These are phyloP conservation scores for Dendrolimus houi DNA, from an alignment of 2,888 invertebrate genomes.

Conservation along the genomic window DNA sequence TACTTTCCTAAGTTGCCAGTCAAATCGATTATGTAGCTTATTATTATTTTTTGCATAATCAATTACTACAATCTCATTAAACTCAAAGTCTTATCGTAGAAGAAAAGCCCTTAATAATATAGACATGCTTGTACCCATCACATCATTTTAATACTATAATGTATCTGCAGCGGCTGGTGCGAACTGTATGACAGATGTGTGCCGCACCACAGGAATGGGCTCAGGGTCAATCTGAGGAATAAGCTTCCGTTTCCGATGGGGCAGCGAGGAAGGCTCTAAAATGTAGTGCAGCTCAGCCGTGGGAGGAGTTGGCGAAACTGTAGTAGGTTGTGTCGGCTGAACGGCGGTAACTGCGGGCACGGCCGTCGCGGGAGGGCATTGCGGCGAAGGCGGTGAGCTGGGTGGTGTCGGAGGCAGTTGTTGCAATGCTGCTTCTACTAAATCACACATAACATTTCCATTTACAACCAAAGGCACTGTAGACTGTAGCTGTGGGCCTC, in stretches of 20 bases:
- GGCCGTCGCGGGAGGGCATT: constrained; percentile 39
- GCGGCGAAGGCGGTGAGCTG: constrained; percentile 69
- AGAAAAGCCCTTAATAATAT: not conserved
- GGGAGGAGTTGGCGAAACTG: constrained; percentile 58
- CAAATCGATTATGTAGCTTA: constrained; percentile 4
- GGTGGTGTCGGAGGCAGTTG: constrained; percentile 76
- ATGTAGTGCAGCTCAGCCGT: constrained; percentile 46
- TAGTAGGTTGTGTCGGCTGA: constrained; percentile 57
- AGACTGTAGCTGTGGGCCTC: constrained; percentile 42
- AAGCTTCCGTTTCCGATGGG: constrained; percentile 87
- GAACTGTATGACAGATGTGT: constrained; percentile 89
- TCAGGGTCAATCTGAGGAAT: constrained; percentile 79
- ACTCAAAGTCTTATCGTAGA: not conserved
- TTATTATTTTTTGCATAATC: not conserved
- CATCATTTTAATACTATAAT: constrained; percentile 24
- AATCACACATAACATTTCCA: constrained; percentile 61
- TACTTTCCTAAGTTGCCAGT: constrained; percentile 1
- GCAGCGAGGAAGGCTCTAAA: constrained; percentile 75
- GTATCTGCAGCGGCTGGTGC: constrained; percentile 79
- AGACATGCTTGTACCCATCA: not conserved
- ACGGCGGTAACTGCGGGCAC: constrained; percentile 43
- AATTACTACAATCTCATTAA: not conserved
- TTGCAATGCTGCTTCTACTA: constrained; percentile 64
- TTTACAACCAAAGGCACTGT: constrained; percentile 40
- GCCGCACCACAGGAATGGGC: constrained; percentile 51